Percentiles rank a stretch among this genome's conserved stretches.
These are phyloP conservation scores for Leptestheria dahalacensis DNA, from an alignment of 1,140 invertebrate genomes.

Conservation along the genomic window DNA sequence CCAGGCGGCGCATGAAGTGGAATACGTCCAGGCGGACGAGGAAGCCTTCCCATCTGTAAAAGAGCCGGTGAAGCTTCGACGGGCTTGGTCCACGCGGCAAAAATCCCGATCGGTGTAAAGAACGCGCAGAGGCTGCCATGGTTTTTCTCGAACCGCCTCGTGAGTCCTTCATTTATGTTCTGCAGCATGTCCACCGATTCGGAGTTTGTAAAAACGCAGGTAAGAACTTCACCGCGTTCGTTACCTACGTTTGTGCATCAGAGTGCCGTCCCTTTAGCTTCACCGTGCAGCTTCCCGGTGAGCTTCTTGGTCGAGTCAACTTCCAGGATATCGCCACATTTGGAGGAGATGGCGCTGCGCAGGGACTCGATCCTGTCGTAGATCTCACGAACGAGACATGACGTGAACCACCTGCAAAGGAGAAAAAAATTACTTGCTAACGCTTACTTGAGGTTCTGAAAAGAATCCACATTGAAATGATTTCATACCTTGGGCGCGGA, in stretches of 20 bases:
- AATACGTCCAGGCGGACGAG: not conserved
- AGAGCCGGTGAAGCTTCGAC: not conserved
- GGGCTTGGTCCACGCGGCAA: not conserved
- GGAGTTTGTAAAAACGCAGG: not conserved
- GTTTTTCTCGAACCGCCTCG: not conserved
- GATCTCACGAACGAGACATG: not conserved
- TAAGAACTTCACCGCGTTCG: constrained; percentile 7
- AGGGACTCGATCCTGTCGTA: not conserved
- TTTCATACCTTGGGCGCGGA: not conserved
- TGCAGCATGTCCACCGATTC: not conserved
- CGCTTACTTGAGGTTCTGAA: not conserved
- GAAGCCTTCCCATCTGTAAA: not conserved
- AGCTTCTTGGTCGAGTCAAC: not conserved
- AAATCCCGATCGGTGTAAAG: constrained; percentile 12
- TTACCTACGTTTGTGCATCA: constrained; percentile 9
- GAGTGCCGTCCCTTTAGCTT: not conserved
- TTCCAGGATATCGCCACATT: not conserved
- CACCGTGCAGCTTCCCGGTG: not conserved
- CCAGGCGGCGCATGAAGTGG: constrained; percentile 3
- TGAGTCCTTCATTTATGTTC: not conserved
- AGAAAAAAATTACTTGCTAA: not conserved
- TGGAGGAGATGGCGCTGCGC: not conserved
- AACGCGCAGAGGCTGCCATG: not conserved
- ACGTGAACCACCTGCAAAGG: not conserved
- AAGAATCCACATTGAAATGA: not conserved